Base-by-base conservation (phyloP, 2,888 invertebrate species). In the Sicus ferrugineus region DNA sequence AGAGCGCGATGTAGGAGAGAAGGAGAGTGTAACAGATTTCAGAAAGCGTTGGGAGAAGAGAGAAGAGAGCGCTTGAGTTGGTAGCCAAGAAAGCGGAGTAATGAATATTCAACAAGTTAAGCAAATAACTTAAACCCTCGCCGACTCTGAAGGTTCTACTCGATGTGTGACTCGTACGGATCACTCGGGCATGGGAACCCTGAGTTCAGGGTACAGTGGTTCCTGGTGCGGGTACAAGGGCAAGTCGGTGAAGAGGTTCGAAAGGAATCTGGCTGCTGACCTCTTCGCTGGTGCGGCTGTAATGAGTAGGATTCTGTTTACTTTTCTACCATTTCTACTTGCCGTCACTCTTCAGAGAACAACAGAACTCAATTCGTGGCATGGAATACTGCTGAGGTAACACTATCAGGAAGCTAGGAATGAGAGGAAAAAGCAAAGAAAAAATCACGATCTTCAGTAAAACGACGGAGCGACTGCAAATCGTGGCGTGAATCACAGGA, bases 401-500 rank as follows among this genome's bases (percentile, higher is more conserved):
- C 28, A 54, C 28, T 54, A 23, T 28, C 6, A 2, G 28, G 54
- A 54, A 54, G 54, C 23, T 28, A 11, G 28, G 21, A 46, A 46
- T 46, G 4, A 46, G 21, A 6, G 38, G 42, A 42, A 42, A 42
- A 42, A 16, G n/a, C 42, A 42, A 42, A 3, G n/a, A 42, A 3
- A 23, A 59, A 42, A 61, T 61, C 42, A 61, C 26, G 61, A 42
- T 61, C 26, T 42, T 42, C 42, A 26, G 16, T 16, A 42, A 42
- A 42, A 61, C 42, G 21, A 14, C 26, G 7, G 28, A 21, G 23
- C 34, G 64, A 64, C 14, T 34, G 64, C 64, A 52, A 63, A 48
- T 63, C 63, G 21, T 48, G 52, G 65, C 48, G 59, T 67, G 67
- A 67, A 59, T 67, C 67, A 67, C 59, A 59, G 59, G 48, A 59